phyloP scores from a whole-genome alignment of 2,888 invertebrate species.

The Lymantria dispar region DNA sequence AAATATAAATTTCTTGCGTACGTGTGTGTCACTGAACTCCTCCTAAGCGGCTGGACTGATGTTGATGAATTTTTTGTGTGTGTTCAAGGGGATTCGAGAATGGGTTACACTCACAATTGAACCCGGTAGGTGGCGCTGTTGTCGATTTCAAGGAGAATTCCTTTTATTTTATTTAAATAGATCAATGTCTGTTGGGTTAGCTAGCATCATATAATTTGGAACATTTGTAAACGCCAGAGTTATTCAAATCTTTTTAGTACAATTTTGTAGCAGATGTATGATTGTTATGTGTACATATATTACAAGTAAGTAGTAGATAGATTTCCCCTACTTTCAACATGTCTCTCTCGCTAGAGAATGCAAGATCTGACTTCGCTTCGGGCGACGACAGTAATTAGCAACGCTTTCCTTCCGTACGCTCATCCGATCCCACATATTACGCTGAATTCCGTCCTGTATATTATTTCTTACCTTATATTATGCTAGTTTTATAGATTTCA shows the following conservation, averaged over 20 bases:
- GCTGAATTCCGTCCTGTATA: slow-evolving; percentile 20
- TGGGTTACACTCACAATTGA: no score
- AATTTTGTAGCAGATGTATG: slow-evolving; percentile 5
- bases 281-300: slow-evolving; percentile 11
- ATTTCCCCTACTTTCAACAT: slow-evolving; percentile 45
- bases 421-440: slow-evolving; percentile 5
- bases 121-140: no score
- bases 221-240: no score
- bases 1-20: no score
- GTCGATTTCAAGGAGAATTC: no score
- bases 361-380: slow-evolving; percentile 50
- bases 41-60: no score
- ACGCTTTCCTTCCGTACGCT: slow-evolving; percentile 69
- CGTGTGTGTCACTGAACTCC: no score
- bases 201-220: no score
- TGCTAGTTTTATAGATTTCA: neutral
- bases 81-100: no score
- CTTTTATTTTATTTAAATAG: no score
- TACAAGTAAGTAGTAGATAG: slow-evolving; percentile 30
- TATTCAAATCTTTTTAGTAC: slow-evolving; percentile 1
- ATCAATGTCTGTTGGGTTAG: no score
- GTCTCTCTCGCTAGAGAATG: slow-evolving; percentile 35
- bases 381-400: slow-evolving; percentile 75
- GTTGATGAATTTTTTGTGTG: no score
- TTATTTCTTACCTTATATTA: neutral